A percentile compares a stretch with the other conserved stretches of the same genome.
These are phyloP conservation scores for Nomada fabriciana DNA, from an alignment of 2,888 invertebrate genomes.

Conservation along the genomic window DNA sequence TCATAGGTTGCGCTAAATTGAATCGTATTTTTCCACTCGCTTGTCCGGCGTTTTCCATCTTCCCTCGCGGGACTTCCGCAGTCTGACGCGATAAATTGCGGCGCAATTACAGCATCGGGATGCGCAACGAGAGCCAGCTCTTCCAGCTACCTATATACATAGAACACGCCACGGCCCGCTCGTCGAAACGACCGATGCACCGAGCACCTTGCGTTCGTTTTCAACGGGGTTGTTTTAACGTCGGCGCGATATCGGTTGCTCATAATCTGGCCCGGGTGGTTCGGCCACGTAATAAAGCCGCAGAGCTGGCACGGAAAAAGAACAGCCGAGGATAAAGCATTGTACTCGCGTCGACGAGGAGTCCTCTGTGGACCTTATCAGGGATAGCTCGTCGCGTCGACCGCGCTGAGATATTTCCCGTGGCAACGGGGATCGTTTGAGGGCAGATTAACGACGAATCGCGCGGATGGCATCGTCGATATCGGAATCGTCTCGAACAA, in stretches of 20 bases:
- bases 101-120: constrained; percentile 38
- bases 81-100: constrained; percentile 45
- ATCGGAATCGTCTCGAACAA: constrained; percentile 18
- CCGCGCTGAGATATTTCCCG: constrained; percentile 35
- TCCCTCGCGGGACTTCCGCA: background rate
- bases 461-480: background rate
- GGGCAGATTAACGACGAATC: constrained; percentile 12
- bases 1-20: background rate
- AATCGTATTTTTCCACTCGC: background rate
- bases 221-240: background rate
- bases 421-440: background rate
- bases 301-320: constrained; percentile 1
- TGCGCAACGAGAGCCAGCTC: constrained; percentile 32
- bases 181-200: background rate
- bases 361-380: constrained; percentile 19
- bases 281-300: constrained; percentile 17
- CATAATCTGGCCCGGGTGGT: constrained; percentile 18
- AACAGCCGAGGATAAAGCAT: constrained; percentile 32
- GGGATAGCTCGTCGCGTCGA: background rate
- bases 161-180: background rate
- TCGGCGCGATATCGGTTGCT: constrained; percentile 17
- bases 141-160: constrained; percentile 1
- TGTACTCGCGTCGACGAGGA: constrained; percentile 14
- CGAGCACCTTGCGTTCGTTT: no score
- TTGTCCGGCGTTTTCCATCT: background rate